Evolutionary conservation across 2,888 invertebrate genomes (phyloP).

Genomic region (Chaetoderma sp.): DNA sequence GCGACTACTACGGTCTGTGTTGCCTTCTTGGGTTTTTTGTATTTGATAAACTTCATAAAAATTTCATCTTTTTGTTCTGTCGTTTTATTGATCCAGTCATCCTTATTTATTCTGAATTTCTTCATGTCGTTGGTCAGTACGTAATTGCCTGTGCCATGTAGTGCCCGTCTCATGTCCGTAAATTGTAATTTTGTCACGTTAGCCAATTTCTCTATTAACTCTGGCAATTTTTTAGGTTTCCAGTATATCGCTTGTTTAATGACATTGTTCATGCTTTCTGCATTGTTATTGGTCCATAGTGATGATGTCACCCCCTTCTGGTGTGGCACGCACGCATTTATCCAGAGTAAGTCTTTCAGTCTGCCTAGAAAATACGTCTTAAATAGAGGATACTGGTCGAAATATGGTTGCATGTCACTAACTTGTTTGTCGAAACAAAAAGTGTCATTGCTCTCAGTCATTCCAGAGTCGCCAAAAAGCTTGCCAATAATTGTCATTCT

Average conservation of each 20-base stretch:
- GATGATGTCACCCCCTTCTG: not conserved
- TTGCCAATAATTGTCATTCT: constrained; percentile 6
- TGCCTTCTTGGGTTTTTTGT: not conserved
- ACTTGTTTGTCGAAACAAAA: not conserved
- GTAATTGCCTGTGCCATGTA: constrained; percentile 32
- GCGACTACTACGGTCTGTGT: not conserved
- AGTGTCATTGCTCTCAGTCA: not conserved
- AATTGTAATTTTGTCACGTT: constrained; percentile 17
- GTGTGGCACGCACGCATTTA: not conserved
- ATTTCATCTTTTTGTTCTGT: not conserved
- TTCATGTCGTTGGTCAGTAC: not conserved
- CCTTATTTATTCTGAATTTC: not conserved
- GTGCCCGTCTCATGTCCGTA: constrained; percentile 20
- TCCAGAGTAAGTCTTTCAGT: not conserved
- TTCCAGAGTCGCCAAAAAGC: not conserved
- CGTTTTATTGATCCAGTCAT: not conserved
- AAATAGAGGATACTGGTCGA: not conserved
- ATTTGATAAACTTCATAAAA: not conserved
- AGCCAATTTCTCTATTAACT: constrained; percentile 20
- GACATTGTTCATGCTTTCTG: constrained; percentile 32
- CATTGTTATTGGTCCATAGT: constrained; percentile 38
- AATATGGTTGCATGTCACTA: not conserved
- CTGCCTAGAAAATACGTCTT: not conserved
- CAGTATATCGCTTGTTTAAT: constrained; percentile 27
- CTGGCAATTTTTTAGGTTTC: constrained; percentile 22